Percentiles rank a stretch among this genome's conserved stretches.
Evolutionary conservation across 2,888 invertebrate species (phyloP).

Genomic region (Nemotelus pantherinus): DNA sequence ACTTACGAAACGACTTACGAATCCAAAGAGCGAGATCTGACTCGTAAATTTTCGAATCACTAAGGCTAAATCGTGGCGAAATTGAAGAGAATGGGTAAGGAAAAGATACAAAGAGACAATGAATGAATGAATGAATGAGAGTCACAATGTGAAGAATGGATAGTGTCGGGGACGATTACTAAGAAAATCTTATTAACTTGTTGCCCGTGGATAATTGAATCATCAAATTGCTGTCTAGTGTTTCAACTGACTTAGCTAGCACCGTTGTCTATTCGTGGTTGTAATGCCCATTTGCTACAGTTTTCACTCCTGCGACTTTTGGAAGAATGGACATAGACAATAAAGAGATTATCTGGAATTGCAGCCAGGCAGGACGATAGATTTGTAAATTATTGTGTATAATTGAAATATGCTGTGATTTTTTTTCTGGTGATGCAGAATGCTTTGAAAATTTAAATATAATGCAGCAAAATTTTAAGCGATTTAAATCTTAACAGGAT

Average conservation of each 20-base stretch:
- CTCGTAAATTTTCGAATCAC: no score
- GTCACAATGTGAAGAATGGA: constrained; percentile 13
- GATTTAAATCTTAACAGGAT: no score
- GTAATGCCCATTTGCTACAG: neutral
- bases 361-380: neutral
- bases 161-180: constrained; percentile 23
- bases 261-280: neutral
- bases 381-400: no score
- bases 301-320: neutral
- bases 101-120: neutral
- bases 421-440: no score
- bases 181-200: constrained; percentile 41
- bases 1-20: constrained; percentile 23
- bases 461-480: no score
- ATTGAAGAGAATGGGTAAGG: neutral
- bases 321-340: neutral
- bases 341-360: constrained; percentile 23
- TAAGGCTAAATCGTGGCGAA: neutral
- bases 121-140: neutral
- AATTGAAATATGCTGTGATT: no score
- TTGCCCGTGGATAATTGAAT: constrained; percentile 37
- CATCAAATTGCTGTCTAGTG: constrained; percentile 39
- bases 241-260: neutral
- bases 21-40: neutral
- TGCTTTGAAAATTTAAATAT: no score